phyloP scores from a whole-genome alignment of 2,113 vertebrate genomes.

The Bubalus kerabau region DNA sequence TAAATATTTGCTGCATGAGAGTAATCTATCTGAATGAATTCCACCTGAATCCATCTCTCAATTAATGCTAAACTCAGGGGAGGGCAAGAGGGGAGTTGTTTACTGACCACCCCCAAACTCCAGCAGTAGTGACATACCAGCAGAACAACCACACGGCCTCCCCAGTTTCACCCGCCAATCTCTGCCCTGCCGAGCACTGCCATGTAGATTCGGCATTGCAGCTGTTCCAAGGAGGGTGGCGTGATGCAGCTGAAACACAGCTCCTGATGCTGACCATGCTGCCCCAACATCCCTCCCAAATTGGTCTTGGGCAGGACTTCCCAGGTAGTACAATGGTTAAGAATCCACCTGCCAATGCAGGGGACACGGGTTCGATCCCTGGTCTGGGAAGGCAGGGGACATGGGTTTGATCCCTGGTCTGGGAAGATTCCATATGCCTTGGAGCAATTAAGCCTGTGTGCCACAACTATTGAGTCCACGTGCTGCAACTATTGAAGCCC shows the following conservation, averaged over 20 bases:
- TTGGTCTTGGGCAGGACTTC: neutral
- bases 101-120: neutral
- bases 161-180: neutral
- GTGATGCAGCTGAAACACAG: neutral
- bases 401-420: neutral
- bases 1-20: neutral
- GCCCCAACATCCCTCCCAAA: neutral
- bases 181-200: neutral
- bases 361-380: neutral
- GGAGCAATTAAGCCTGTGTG: neutral
- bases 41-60: neutral
- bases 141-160: neutral
- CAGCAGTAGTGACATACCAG: no score
- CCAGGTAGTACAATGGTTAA: neutral
- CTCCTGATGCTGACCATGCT: neutral
- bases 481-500: neutral
- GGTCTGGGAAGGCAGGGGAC: neutral
- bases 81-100: neutral
- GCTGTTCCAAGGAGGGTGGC: accelerated
- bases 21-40: neutral
- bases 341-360: neutral
- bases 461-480: neutral
- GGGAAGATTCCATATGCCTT: neutral
- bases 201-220: neutral
- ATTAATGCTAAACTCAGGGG: neutral